These are phyloP conservation scores for Chionoecetes opilio DNA, from an alignment of 1,140 invertebrate species.

Conservation along the genomic window DNA sequence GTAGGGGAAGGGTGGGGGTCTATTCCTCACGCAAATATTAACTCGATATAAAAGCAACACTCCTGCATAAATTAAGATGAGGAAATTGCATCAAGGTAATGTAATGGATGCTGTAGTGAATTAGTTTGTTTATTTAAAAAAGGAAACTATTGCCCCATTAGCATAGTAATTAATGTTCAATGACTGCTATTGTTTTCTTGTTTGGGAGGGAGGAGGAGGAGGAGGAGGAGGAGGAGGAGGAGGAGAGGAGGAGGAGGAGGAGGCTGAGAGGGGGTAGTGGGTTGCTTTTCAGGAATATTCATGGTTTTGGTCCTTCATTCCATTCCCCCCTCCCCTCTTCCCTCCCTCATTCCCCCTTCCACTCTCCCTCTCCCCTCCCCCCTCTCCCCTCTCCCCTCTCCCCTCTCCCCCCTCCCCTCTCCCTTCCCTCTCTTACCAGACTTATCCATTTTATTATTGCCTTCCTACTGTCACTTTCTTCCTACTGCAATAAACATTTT, in stretches of 20 bases:
- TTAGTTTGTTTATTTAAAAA: conserved; percentile 70
- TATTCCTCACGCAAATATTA: conserved; percentile 43
- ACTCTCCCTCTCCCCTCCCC: too few species aligned
- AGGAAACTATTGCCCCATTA: conserved; percentile 63
- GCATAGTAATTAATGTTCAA: conserved; percentile 71
- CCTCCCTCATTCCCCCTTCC: background rate
- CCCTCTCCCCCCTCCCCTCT: background rate
- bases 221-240: too few species aligned
- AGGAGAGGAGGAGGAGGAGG: background rate
- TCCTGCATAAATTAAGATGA: conserved; percentile 66
- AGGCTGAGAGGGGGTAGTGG: background rate
- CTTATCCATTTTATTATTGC: background rate
- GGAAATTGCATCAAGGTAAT: conserved; percentile 47
- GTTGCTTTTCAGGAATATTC: background rate
- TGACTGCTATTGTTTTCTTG: background rate
- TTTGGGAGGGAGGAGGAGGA: too few species aligned
- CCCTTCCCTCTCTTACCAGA: too few species aligned
- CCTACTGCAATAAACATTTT: too few species aligned
- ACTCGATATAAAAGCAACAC: conserved; percentile 37
- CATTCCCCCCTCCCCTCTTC: background rate
- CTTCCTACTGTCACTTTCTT: too few species aligned
- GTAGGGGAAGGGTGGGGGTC: background rate
- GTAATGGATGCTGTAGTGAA: conserved; percentile 51
- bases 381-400: background rate
- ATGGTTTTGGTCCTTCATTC: background rate